These are phyloP conservation scores for Stegodyphus dumicola DNA, from an alignment of 1,140 invertebrate species.

Conservation along the genomic window DNA sequence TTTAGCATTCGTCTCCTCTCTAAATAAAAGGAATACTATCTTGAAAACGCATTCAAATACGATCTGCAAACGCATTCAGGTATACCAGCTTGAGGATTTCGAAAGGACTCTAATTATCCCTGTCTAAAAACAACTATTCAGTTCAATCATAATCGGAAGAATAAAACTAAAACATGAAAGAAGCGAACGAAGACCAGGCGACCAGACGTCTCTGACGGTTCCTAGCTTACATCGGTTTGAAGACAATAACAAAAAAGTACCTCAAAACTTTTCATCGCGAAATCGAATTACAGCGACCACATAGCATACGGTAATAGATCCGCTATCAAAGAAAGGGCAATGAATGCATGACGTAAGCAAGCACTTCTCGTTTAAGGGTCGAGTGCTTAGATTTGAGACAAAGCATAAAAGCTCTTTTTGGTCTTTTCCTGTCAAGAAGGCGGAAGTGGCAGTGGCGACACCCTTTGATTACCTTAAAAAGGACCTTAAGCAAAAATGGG, in stretches of 20 bases:
- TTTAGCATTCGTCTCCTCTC: too few relatives aligned
- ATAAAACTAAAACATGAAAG: not conserved
- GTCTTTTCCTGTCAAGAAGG: constrained; percentile 26
- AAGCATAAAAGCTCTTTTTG: constrained; percentile 13
- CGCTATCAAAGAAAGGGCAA: constrained; percentile 26
- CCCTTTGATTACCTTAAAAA: constrained; percentile 29
- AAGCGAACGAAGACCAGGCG: not conserved
- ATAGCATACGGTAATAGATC: constrained; percentile 12
- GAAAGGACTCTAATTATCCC: too few relatives aligned
- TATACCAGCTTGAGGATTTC: too few relatives aligned
- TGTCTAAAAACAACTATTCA: too few relatives aligned
- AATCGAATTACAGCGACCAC: constrained; percentile 30
- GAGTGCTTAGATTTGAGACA: constrained; percentile 7
- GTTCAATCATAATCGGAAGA: too few relatives aligned
- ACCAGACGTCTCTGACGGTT: constrained; percentile 30
- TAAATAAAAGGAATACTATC: too few relatives aligned
- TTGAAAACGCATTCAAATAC: too few relatives aligned
- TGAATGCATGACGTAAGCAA: constrained; percentile 43
- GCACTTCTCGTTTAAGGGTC: constrained; percentile 27
- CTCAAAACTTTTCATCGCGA: not conserved
- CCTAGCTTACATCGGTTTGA: not conserved
- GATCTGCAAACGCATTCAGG: too few relatives aligned
- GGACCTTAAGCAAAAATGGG: not conserved
- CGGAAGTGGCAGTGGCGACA: constrained; percentile 43
- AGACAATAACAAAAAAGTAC: not conserved